Base-by-base conservation (phyloP, 2,113 vertebrate genomes). In the Brienomyrus longianalis region DNA sequence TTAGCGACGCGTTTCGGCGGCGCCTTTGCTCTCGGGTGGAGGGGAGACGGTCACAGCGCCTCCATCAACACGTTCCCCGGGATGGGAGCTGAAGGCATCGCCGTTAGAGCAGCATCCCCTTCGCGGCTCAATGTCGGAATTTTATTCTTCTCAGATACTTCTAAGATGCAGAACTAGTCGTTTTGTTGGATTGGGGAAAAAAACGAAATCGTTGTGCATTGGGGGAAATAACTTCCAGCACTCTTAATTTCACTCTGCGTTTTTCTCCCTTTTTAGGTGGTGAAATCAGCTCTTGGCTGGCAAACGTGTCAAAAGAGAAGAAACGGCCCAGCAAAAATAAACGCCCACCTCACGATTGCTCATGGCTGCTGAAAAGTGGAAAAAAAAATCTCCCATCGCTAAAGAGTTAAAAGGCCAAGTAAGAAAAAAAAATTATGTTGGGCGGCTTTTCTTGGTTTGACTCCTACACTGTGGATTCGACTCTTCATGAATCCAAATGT, bases 391-490 rank as follows among this genome's bases (percentile, higher is more conserved):
- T 89, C 52, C 89, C 89, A 85, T 77, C 39, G 80, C 80, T 84
- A 84, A 89, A 85, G 89, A 89, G 89, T 89, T 89, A 84, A 89
- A 48, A 89, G 89, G 89, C 89, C 89, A 89, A 89, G 89, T 59
- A 59, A 84, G 39, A 62, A 70, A 62, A 89, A 74, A 84, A 85
- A 83, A 84, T 21, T 39, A 59, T 85, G 80, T 56, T 89, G 89
- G 54, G 52, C 54, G 83, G 45, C 77, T 89, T 89, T 52, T 89
- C 35, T 8, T 85, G 51, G 11, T 84, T 59, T 47, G 80, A 85
- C 89, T 83, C 89, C 89, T 85, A 89, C 89, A 89, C 77, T 62
- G 52, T 43, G 23, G 35, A 89, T 51, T 89, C 45, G 35, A 85
- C 89, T 43, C 48, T 43, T 89, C 89, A 89, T 85, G 39, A 89